A percentile compares a stretch with the other conserved stretches of the same genome.
Conservation (phyloP, 2,113 vertebrate genomes). For the Sebastes schlegelii region DNA sequence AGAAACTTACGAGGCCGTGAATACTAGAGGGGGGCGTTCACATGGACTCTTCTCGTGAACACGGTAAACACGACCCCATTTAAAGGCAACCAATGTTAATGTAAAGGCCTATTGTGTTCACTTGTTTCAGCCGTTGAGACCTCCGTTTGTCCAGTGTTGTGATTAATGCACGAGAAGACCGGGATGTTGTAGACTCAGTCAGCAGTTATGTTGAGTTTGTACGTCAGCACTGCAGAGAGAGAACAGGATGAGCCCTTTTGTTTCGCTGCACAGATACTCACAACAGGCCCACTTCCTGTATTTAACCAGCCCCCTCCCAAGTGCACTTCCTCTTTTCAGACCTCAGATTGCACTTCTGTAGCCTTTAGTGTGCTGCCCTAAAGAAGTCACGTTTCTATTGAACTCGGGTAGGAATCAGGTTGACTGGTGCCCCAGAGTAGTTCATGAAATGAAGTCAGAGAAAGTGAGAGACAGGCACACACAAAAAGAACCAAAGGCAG, state of each 20-base stretch:
- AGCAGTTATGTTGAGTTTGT: conserved; percentile 33
- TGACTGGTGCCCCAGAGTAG: conserved; percentile 2
- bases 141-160: neutral
- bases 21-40: too few species aligned
- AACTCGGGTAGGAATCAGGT: conserved; percentile 24
- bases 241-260: conserved; percentile 57
- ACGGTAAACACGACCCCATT: too few species aligned
- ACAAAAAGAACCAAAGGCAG: neutral
- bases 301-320: conserved; percentile 55
- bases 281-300: conserved; percentile 67
- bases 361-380: neutral
- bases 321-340: conserved; percentile 69
- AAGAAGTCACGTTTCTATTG: conserved; percentile 13
- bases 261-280: conserved; percentile 48
- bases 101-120: neutral
- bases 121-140: neutral
- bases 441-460: conserved; percentile 6
- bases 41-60: too few species aligned
- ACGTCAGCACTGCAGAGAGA: conserved; percentile 25
- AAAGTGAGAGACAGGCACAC: conserved; percentile 13
- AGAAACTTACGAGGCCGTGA: too few species aligned
- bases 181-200: conserved; percentile 17
- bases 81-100: too few species aligned
- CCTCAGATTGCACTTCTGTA: conserved; percentile 26
- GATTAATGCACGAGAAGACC: neutral